These are phyloP conservation scores for Tenthredo scrophulariae DNA, from an alignment of 2,888 invertebrate species.

Conservation along the genomic window DNA sequence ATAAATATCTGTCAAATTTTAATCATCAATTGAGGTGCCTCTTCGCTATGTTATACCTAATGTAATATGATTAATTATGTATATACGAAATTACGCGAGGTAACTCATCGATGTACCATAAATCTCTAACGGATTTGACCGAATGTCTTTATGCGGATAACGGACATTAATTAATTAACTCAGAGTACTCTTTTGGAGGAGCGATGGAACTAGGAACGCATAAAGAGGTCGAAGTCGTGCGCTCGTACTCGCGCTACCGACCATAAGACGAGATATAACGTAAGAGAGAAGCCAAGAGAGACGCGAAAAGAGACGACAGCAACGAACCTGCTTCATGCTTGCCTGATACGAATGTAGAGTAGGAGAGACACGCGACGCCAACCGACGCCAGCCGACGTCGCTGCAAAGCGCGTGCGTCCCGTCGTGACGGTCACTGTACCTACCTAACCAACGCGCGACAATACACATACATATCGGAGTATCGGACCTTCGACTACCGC, in stretches of 20 bases:
- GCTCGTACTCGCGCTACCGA: not conserved
- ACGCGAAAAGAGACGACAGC: conserved; percentile 30
- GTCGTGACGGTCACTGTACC: not conserved
- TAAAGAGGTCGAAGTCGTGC: conserved; percentile 16
- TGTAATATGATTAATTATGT: not conserved
- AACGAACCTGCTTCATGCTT: conserved; percentile 27
- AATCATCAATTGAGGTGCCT: not conserved
- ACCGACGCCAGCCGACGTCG: conserved; percentile 36
- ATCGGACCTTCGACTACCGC: not conserved
- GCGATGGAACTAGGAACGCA: conserved; percentile 28
- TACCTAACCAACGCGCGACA: not conserved
- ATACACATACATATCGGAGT: not conserved
- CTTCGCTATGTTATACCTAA: not conserved
- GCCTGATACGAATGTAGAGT: conserved; percentile 53
- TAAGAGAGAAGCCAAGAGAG: conserved; percentile 5
- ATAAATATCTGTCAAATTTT: not conserved
- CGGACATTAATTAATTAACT: conserved; percentile 42
- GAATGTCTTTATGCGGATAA: not conserved
- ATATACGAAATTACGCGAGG: not conserved
- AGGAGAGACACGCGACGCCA: conserved; percentile 53
- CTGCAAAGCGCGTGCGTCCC: conserved; percentile 25
- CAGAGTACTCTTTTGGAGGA: conserved; percentile 47
- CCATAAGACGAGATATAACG: not conserved
- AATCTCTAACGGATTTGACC: not conserved
- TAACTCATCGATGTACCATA: not conserved